phyloP scores from a whole-genome alignment of 2,888 invertebrate genomes.

The Drosophila macrospina region DNA sequence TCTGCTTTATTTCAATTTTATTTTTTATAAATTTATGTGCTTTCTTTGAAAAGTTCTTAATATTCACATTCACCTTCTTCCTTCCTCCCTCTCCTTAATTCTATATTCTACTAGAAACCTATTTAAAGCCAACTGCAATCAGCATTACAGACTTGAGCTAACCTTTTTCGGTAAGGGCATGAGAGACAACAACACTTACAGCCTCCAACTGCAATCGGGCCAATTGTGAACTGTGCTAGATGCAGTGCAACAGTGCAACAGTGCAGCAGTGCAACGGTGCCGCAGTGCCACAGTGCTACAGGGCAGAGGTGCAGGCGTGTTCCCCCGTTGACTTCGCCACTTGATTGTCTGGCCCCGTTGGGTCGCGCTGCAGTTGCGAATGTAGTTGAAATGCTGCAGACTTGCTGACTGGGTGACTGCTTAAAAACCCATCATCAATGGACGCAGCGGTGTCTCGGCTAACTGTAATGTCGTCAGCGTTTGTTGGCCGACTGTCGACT shows the following conservation, averaged over 20 bases:
- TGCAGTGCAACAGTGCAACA: slow-evolving; percentile 32
- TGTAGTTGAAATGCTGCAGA: slow-evolving; percentile 11
- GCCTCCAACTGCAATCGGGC: slow-evolving; percentile 58
- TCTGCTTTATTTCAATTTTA: no score
- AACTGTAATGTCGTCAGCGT: slow-evolving; percentile 78
- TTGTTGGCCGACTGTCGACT: slow-evolving; percentile 38
- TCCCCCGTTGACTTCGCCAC: slow-evolving; percentile 17
- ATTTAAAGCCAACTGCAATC: slow-evolving; percentile 23
- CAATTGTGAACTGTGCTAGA: slow-evolving; percentile 65
- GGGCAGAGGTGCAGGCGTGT: background rate
- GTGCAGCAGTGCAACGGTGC: no score
- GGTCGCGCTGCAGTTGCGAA: slow-evolving; percentile 14
- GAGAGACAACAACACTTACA: slow-evolving; percentile 18
- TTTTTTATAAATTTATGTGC: no score
- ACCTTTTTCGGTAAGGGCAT: slow-evolving; percentile 67
- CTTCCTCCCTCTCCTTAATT: background rate
- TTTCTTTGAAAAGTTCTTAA: background rate
- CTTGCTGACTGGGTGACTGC: slow-evolving; percentile 51
- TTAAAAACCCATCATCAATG: slow-evolving; percentile 58
- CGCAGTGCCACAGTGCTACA: slow-evolving; percentile 24
- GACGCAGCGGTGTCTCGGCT: slow-evolving; percentile 58
- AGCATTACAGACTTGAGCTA: slow-evolving; percentile 28
- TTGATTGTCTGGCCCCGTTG: slow-evolving; percentile 19
- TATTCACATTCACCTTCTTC: background rate
- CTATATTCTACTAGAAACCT: background rate